Percentiles rank a stretch among this genome's conserved stretches.
These are phyloP conservation scores for Netelia inedita DNA, from an alignment of 2,888 invertebrate species.

Conservation along the genomic window DNA sequence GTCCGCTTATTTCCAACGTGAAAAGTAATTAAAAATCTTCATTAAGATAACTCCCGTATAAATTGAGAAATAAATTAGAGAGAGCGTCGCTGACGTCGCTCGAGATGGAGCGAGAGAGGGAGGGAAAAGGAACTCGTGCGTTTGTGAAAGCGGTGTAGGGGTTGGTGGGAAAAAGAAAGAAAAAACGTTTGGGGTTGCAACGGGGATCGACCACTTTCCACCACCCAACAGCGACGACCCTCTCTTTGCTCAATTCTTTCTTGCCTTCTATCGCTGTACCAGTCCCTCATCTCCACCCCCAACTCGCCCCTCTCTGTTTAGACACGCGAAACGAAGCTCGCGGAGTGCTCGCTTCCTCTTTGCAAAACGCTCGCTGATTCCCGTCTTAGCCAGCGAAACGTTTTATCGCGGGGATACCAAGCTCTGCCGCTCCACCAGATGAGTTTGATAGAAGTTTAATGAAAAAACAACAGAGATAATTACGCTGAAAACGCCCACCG, in stretches of 20 bases:
- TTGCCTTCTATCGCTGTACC: constrained; percentile 16
- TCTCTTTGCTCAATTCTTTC: constrained; percentile 62
- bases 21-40: constrained; percentile 80
- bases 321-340: constrained; percentile 52
- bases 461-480: constrained; percentile 81
- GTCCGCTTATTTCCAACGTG: constrained; percentile 56
- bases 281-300: constrained; percentile 9
- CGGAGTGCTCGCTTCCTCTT: constrained; percentile 36
- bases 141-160: constrained; percentile 43
- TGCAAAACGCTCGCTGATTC: constrained; percentile 39
- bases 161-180: constrained; percentile 39
- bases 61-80: constrained; percentile 78
- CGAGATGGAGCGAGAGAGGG: constrained; percentile 40
- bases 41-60: constrained; percentile 77
- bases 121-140: constrained; percentile 31
- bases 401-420: constrained; percentile 61
- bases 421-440: constrained; percentile 49
- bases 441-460: constrained; percentile 78
- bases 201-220: constrained; percentile 64
- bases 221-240: constrained; percentile 51
- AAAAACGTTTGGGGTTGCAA: constrained; percentile 54
- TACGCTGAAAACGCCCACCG: constrained; percentile 66
- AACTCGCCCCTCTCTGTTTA: constrained; percentile 24
- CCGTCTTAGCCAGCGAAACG: constrained; percentile 55
- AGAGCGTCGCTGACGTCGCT: constrained; percentile 31